phyloP scores from a whole-genome alignment of 2,113 vertebrate species.

The Beaufortia kweichowensis region DNA sequence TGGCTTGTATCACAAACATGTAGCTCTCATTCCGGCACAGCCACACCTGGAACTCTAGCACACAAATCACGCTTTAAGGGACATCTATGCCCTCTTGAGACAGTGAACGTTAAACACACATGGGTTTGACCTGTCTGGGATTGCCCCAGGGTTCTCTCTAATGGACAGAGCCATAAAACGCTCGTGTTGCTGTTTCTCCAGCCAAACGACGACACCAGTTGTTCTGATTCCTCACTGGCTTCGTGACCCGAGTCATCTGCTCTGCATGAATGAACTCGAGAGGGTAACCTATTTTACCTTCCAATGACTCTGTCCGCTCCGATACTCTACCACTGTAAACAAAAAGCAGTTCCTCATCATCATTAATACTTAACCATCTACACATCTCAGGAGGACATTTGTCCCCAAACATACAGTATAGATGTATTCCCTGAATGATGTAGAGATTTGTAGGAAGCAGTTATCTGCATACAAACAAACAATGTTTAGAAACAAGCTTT shows the following conservation, averaged over 20 bases:
- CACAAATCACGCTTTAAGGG: slow-evolving; percentile 61
- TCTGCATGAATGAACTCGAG: slow-evolving; percentile 54
- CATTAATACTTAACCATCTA: slow-evolving; percentile 3
- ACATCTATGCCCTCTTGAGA: slow-evolving; percentile 44
- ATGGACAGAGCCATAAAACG: slow-evolving; percentile 69
- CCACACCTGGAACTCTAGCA: slow-evolving; percentile 69
- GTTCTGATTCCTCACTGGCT: slow-evolving; percentile 63
- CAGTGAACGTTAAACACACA: slow-evolving; percentile 48
- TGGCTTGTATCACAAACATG: slow-evolving; percentile 53
- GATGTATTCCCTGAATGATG: no score
- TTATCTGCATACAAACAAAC: no score
- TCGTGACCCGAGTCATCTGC: slow-evolving; percentile 64
- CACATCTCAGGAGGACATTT: not conserved
- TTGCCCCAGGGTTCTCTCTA: slow-evolving; percentile 56
- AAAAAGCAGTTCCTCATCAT: not conserved
- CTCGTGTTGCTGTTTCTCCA: slow-evolving; percentile 66
- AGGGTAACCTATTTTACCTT: slow-evolving; percentile 56
- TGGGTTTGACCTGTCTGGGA: slow-evolving; percentile 42
- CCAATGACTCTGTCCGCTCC: slow-evolving; percentile 44
- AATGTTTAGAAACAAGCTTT: no score
- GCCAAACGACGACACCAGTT: slow-evolving; percentile 69
- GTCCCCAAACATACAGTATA: no score
- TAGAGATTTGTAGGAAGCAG: no score
- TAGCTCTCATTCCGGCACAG: slow-evolving; percentile 45
- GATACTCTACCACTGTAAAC: not conserved